Evolutionary conservation across 2,888 invertebrate species (phyloP).

Genomic region (Bellardia pandia): DNA sequence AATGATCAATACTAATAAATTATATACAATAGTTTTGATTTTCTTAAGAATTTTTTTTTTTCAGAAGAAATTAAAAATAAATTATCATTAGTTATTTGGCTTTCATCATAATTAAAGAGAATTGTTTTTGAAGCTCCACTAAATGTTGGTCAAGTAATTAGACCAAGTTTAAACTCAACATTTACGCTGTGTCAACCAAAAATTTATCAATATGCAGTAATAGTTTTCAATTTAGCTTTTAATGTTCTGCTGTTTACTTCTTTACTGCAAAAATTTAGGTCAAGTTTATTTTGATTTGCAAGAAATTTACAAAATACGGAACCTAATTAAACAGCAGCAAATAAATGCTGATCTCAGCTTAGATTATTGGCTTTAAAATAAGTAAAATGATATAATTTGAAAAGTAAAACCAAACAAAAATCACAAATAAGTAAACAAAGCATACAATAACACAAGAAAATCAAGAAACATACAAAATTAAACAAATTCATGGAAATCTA

Average conservation of each 20-base stretch:
- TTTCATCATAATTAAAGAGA: constrained; percentile 58
- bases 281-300: constrained; percentile 64
- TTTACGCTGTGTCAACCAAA: constrained; percentile 46
- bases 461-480: too few species aligned
- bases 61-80: constrained; percentile 67
- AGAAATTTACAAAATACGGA: constrained; percentile 55
- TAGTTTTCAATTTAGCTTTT: constrained; percentile 31
- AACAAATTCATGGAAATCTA: background rate
- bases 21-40: constrained; percentile 69
- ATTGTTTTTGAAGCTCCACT: constrained; percentile 13
- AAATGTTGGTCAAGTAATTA: constrained; percentile 70
- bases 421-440: constrained; percentile 6
- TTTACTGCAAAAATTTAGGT: constrained; percentile 55
- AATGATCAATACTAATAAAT: constrained; percentile 71
- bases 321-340: constrained; percentile 12
- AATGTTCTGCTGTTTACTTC: constrained; percentile 18
- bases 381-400: constrained; percentile 54
- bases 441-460: background rate
- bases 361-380: constrained; percentile 29
- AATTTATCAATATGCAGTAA: constrained; percentile 45
- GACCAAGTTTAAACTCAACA: constrained; percentile 64
- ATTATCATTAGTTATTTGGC: constrained; percentile 67
- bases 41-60: constrained; percentile 61
- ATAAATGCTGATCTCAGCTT: constrained; percentile 54
- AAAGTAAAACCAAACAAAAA: background rate